Conservation (phyloP, 2,797 vertebrate species). For the Vespertilio murinus region DNA sequence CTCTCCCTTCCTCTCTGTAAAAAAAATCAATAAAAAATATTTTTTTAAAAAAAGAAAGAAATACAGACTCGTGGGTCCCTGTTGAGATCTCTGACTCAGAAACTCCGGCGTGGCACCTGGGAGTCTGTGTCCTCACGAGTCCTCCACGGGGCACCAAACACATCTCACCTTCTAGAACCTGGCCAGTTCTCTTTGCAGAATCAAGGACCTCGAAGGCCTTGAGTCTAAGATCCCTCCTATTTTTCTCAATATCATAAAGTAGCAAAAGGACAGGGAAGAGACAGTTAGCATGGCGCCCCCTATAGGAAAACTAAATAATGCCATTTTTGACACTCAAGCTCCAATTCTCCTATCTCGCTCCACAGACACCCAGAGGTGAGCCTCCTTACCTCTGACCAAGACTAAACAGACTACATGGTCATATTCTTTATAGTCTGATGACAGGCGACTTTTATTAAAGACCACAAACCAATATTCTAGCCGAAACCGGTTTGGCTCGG, state of each 20-base stretch:
- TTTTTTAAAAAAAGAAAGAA: neutral
- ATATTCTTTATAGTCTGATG: neutral
- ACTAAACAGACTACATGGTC: neutral
- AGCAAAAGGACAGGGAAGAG: neutral
- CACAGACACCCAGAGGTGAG: neutral
- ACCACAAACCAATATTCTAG: neutral
- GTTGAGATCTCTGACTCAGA: neutral
- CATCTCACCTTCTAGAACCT: neutral
- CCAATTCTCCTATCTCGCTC: neutral
- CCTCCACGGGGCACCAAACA: fast-evolving
- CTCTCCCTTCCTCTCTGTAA: too few relatives aligned
- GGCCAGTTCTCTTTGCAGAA: neutral
- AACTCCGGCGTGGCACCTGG: neutral
- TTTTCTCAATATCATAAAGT: neutral
- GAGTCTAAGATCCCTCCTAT: neutral
- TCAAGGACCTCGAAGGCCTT: neutral
- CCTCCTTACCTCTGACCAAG: neutral
- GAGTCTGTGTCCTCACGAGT: neutral
- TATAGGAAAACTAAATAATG: neutral
- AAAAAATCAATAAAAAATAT: too few relatives aligned
- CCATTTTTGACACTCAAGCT: neutral
- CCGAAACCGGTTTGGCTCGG: too few relatives aligned
- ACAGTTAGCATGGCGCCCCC: neutral
- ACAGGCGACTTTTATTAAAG: neutral
- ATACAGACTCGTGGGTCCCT: neutral